Evolutionary conservation across 2,113 vertebrate genomes (phyloP).

Genomic region (Corapipo altera): DNA sequence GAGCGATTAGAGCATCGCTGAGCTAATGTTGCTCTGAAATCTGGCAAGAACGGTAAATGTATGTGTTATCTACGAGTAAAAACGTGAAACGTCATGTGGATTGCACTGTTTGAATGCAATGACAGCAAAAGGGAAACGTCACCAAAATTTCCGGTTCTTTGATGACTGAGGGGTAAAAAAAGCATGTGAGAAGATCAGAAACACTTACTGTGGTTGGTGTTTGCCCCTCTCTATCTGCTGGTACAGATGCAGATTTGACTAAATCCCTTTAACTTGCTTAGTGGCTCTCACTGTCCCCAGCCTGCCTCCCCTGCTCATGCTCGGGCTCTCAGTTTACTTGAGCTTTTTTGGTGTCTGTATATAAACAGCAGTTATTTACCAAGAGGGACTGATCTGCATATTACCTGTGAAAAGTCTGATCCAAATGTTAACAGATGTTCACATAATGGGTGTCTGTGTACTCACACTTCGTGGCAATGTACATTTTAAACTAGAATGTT

Average conservation of each 20-base stretch:
- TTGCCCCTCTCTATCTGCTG: accelerated
- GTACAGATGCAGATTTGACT: background rate
- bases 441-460: accelerated
- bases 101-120: accelerated
- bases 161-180: background rate
- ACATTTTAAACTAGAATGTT: background rate
- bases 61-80: background rate
- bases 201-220: accelerated
- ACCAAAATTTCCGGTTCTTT: accelerated
- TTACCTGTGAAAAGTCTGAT: background rate
- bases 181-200: background rate
- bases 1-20: accelerated
- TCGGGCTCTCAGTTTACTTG: background rate
- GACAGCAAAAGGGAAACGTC: background rate
- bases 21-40: accelerated
- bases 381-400: background rate
- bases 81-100: accelerated
- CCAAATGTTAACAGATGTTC: background rate
- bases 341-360: accelerated
- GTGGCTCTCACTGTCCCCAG: background rate
- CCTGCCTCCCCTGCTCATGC: background rate
- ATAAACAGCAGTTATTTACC: background rate
- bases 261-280: background rate
- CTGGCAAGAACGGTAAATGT: background rate
- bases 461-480: accelerated